Percentiles rank a stretch among this genome's conserved stretches.
phyloP scores from a whole-genome alignment of 2,888 invertebrate species.

The Phyllotreta cruciferae region DNA sequence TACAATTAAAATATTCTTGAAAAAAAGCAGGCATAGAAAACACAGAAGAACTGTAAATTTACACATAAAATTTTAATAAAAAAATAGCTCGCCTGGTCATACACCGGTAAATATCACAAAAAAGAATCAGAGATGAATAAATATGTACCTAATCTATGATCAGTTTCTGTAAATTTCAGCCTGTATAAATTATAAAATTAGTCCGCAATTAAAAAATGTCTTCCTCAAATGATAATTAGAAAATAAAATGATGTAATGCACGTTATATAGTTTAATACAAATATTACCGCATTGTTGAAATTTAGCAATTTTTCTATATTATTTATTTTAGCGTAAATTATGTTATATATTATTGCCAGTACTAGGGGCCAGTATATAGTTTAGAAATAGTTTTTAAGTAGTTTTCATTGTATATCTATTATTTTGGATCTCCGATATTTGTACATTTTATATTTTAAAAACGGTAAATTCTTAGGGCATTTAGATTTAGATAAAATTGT shows the following conservation, averaged over 20 bases:
- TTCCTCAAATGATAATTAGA: too few relatives aligned
- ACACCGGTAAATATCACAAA: too few relatives aligned
- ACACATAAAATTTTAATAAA: too few relatives aligned
- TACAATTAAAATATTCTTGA: too few relatives aligned
- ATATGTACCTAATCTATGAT: too few relatives aligned
- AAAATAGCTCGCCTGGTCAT: too few relatives aligned
- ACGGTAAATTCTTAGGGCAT: slow-evolving; percentile 37
- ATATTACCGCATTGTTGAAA: background rate
- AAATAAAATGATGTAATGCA: background rate
- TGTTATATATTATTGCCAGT: slow-evolving; percentile 49
- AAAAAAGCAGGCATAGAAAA: too few relatives aligned
- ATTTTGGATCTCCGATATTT: slow-evolving; percentile 41
- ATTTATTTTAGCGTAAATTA: slow-evolving; percentile 25
- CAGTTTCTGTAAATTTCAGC: too few relatives aligned
- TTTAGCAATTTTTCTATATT: slow-evolving; percentile 7
- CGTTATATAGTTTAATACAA: background rate
- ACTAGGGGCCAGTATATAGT: slow-evolving; percentile 53
- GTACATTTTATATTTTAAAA: slow-evolving; percentile 34
- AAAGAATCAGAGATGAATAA: too few relatives aligned
- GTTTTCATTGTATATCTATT: slow-evolving; percentile 14
- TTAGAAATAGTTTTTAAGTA: slow-evolving; percentile 33
- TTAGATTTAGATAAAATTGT: slow-evolving; percentile 33
- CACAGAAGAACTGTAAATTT: too few relatives aligned
- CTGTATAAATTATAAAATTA: too few relatives aligned
- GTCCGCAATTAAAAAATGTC: too few relatives aligned